These are phyloP conservation scores for Scaeva pyrastri DNA, from an alignment of 2,888 invertebrate genomes.

Conservation along the genomic window DNA sequence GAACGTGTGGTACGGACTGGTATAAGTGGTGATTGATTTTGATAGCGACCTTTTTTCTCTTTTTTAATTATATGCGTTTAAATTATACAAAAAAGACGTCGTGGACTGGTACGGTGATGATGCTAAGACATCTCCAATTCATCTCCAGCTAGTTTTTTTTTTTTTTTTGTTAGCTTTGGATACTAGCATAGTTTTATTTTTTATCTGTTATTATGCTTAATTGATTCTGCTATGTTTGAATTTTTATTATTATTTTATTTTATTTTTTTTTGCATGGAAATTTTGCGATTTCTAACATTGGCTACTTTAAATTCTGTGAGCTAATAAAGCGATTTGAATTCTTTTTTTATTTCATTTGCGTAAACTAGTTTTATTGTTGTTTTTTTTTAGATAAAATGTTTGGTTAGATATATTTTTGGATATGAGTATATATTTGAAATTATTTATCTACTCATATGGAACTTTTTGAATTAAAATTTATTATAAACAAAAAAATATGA, in stretches of 20 bases:
- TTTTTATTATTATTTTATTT: slow-evolving; percentile 12
- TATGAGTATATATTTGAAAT: neutral
- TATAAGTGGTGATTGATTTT: slow-evolving; percentile 68
- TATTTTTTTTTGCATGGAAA: slow-evolving; percentile 61
- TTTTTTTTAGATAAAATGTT: neutral
- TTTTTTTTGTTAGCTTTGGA: neutral
- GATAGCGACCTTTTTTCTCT: slow-evolving; percentile 57
- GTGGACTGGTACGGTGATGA: slow-evolving; percentile 71
- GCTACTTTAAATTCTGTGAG: slow-evolving; percentile 8
- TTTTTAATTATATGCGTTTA: slow-evolving; percentile 61
- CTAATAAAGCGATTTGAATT: slow-evolving; percentile 26
- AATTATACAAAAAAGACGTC: slow-evolving; percentile 75
- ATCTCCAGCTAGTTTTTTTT: slow-evolving; percentile 3
- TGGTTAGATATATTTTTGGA: neutral
- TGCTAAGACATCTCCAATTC: slow-evolving; percentile 32
- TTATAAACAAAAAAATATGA: slow-evolving; percentile 18
- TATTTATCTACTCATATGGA: slow-evolving; percentile 16
- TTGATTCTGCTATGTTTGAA: slow-evolving; percentile 23
- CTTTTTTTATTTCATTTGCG: slow-evolving; percentile 4
- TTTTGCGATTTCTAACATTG: slow-evolving; percentile 49
- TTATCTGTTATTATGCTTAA: slow-evolving; percentile 44
- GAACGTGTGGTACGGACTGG: slow-evolving; percentile 64
- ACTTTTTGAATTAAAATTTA: neutral
- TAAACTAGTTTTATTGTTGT: slow-evolving; percentile 31
- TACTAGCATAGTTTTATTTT: neutral